Base-by-base conservation (phyloP, 2,113 vertebrate species). In the Gnathonemus echidnorhynchus region DNA sequence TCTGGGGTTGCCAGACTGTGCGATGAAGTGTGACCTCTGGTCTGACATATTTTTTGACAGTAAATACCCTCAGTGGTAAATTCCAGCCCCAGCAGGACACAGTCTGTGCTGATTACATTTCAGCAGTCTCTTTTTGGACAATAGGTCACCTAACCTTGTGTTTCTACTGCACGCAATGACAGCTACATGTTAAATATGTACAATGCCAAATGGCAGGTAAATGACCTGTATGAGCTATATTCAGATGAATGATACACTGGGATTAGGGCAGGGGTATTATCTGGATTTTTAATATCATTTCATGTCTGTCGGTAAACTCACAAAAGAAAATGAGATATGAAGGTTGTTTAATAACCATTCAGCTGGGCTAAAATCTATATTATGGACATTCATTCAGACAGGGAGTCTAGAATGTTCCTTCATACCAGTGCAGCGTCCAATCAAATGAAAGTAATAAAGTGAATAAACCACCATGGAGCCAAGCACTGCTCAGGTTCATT, bases 391-490 rank as follows among this genome's bases (percentile, higher is more conserved):
- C 48, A 86, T 86, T 49, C 45, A 27, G 24, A 86, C 84, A 50
- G 84, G 48, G 48, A 48, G 45, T 86, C 84, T 86, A 86, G 45
- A 86, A 86, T 49, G 24, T 86, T 86, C 46, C 48, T n/a, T 50
- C 45, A 50, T 86, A 50, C 45, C 45, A 86, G 19, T 48, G 84
- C 10, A 7, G 19, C 10, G 4, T 21, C n/a, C 42, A 49, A 86
- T 86, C 84, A 48, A n/a, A 45, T 46, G 83, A 48, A 46, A 85
- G 39, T 85, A 11, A 45, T 45, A 45, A 45, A 48, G 17, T 46
- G 24, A n/a, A n/a, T 84, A 24, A 46, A 42, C 8, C 83, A 3
- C 15, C 9, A 48, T 48, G 45, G 39, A 24, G 19, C 39, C 1
- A 46, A 48, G 39, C 8, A 9, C 5, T 21, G 39, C 35, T 85